phyloP scores from a whole-genome alignment of 2,113 vertebrate genomes.

The Lycocorax pyrrhopterus region DNA sequence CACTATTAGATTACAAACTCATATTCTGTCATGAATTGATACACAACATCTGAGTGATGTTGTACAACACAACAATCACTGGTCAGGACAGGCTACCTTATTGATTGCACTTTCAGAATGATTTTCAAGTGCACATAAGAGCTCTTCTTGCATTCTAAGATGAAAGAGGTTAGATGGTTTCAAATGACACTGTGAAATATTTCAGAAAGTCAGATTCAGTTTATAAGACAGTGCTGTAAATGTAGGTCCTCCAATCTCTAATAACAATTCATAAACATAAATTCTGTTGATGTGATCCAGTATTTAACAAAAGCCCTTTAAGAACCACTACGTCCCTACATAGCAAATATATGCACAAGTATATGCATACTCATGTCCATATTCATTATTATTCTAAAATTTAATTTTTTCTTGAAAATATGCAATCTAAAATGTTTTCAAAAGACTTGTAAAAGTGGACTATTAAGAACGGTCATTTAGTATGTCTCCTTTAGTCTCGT shows the following conservation, averaged over 20 bases:
- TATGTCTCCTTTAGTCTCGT: neutral
- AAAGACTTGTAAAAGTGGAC: neutral
- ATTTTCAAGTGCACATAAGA: neutral
- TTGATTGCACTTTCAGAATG: neutral
- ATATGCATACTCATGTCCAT: neutral
- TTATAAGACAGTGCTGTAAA: neutral
- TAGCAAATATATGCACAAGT: neutral
- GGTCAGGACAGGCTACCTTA: neutral
- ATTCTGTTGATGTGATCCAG: neutral
- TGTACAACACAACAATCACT: neutral
- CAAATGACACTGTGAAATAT: neutral
- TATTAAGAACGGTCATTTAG: neutral
- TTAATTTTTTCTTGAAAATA: neutral
- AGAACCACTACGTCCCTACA: neutral
- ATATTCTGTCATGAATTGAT: neutral
- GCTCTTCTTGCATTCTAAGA: neutral
- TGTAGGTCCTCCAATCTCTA: neutral
- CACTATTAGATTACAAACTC: neutral
- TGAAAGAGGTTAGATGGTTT: neutral
- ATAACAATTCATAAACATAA: neutral
- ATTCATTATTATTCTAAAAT: neutral
- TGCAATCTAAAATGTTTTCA: neutral
- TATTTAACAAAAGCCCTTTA: neutral
- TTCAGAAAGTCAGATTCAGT: neutral
- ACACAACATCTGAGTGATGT: neutral